phyloP scores from a whole-genome alignment of 1,140 invertebrate genomes.

The Steinernema feltiae region DNA sequence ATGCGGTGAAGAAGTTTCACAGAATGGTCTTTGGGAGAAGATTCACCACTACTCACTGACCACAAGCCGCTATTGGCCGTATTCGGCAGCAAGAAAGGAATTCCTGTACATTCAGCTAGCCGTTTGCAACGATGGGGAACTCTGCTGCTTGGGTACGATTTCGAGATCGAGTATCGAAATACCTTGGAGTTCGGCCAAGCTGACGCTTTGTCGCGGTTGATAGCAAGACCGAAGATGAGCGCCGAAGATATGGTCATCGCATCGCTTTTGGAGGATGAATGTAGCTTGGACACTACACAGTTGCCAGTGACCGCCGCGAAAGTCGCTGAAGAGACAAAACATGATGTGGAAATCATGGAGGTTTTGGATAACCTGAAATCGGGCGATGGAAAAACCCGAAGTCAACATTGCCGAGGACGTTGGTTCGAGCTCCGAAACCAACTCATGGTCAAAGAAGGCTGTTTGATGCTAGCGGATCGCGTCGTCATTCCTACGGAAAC shows the following conservation, averaged over 20 bases:
- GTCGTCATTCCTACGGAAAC: constrained; percentile 49
- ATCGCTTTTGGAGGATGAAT: neutral
- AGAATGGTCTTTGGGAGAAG: constrained; percentile 59
- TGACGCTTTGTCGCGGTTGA: constrained; percentile 50
- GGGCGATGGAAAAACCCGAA: neutral
- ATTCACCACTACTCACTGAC: constrained; percentile 61
- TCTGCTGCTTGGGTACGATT: constrained; percentile 55
- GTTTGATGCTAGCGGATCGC: constrained; percentile 53
- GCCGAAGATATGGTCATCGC: constrained; percentile 35
- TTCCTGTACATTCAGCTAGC: constrained; percentile 48
- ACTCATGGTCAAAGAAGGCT: constrained; percentile 19
- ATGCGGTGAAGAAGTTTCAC: constrained; percentile 59
- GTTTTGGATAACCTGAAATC: neutral
- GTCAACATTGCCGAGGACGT: neutral
- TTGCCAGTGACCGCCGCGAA: neutral
- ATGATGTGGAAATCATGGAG: neutral
- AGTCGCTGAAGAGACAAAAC: neutral
- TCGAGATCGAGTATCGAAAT: constrained; percentile 53
- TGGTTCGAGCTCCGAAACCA: neutral
- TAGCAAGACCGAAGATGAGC: neutral
- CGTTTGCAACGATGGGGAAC: constrained; percentile 59
- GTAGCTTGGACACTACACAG: no score
- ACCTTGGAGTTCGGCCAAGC: constrained; percentile 44
- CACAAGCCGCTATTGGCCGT: constrained; percentile 60
- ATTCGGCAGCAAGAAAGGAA: constrained; percentile 54